These are phyloP conservation scores for Amaurobius ferox DNA, from an alignment of 2,888 invertebrate species.

Conservation along the genomic window DNA sequence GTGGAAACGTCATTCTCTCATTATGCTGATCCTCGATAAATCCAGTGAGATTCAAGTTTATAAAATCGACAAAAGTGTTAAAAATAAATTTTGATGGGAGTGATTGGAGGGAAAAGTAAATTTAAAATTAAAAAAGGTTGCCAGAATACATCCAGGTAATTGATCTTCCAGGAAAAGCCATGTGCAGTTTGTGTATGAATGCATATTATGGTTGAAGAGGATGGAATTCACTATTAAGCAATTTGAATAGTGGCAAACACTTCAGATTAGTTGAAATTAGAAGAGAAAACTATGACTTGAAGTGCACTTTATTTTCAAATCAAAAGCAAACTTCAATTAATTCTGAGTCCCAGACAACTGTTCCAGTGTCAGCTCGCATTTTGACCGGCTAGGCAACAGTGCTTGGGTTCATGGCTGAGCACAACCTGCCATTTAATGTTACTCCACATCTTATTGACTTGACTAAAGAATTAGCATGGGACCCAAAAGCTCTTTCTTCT, in stretches of 20 bases:
- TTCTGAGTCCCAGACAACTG: not conserved
- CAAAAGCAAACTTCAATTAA: not conserved
- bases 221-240: not conserved
- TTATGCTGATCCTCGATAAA: too few species aligned
- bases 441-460: not conserved
- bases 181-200: too few species aligned
- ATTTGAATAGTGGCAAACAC: not conserved
- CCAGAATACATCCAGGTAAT: not conserved
- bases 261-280: not conserved
- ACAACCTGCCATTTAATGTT: not conserved
- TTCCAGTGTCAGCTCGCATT: not conserved
- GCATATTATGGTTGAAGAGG: constrained; percentile 1
- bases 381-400: not conserved
- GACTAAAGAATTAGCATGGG: not conserved
- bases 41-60: not conserved
- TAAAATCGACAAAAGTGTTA: too few species aligned
- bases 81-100: not conserved
- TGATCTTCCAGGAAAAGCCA: not conserved
- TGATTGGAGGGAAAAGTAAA: not conserved
- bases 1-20: too few species aligned
- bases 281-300: too few species aligned
- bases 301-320: not conserved
- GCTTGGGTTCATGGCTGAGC: not conserved
- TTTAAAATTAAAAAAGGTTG: not conserved
- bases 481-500: not conserved